Base-by-base conservation (phyloP, 2,113 vertebrate species). In the Mastomys natalensis region DNA sequence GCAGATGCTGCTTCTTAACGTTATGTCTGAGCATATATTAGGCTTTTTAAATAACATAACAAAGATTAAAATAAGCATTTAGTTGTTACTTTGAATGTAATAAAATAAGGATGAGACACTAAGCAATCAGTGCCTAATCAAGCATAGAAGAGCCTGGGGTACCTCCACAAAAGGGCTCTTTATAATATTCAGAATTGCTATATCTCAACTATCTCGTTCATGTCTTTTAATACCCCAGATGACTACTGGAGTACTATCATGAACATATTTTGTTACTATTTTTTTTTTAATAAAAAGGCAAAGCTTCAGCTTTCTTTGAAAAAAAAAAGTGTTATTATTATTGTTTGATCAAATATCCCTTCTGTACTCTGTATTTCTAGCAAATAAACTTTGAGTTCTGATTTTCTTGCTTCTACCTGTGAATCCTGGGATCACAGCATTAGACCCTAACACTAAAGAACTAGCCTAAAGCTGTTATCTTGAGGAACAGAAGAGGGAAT, bases 1-100 rank as follows among this genome's bases (percentile, higher is more conserved):
- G 4, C 9, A 92, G 9, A 58, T 2, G 10, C 2, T 10, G 22
- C 29, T 78, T 90, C 86, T 81, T 6, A 85, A 17, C 2, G 9
- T 58, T 76, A n/a, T 85, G 21, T 66, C n/a, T 84, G 21, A 72
- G 66, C 19, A 87, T 24, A 37, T 4, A 37, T 4, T 68, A 64
- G 21, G 37, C 34, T 68, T 85, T 45, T 85, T 3, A 81, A 64
- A 48, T 86, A 81, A 40, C 26, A 53, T 68, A 29, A 82, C 43
- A 64, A 55, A 82, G 24, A 64, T 87, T 82, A 72, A 96, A 62
- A 40, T 77, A 90, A 96, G 37, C 3, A 40, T 81, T 87, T 85
- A 91, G 34, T 11, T 87, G 4, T 45, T 53, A 73, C 43, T 77
- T 95, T 73, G 5, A 55, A 78, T 51, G 16, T 31, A 72, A 43